These are phyloP conservation scores for Cyrtodaria siliqua DNA, from an alignment of 2,888 invertebrate species.

Conservation along the genomic window DNA sequence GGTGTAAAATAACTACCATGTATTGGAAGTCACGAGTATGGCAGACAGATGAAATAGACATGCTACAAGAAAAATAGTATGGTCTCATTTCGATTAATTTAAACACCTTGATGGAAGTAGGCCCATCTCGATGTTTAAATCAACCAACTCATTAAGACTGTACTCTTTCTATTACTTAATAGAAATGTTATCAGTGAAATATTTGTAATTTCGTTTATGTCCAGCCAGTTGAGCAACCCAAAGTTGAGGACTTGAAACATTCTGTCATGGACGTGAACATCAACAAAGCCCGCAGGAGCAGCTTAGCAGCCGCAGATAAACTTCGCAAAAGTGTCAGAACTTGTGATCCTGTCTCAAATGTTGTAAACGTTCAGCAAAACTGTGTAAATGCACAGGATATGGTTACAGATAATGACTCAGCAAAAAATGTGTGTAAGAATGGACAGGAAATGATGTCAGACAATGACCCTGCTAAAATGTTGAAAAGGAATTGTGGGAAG, in stretches of 20 bases:
- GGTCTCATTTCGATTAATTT: too few species aligned
- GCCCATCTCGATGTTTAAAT: too few species aligned
- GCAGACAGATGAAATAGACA: too few species aligned
- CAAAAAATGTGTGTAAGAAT: not conserved
- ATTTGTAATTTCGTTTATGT: too few species aligned
- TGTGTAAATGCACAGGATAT: slow-evolving; percentile 11
- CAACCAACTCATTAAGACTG: too few species aligned
- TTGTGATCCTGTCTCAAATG: slow-evolving; percentile 24
- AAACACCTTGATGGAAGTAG: too few species aligned
- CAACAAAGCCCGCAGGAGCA: slow-evolving; percentile 63
- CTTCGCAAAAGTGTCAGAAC: slow-evolving; percentile 29
- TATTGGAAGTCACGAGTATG: too few species aligned
- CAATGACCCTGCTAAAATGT: slow-evolving; percentile 18
- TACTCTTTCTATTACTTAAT: too few species aligned
- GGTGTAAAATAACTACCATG: too few species aligned
- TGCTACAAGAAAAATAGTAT: too few species aligned
- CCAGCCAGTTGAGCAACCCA: slow-evolving; percentile 72
- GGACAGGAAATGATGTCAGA: not conserved
- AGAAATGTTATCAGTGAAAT: too few species aligned
- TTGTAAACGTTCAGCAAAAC: slow-evolving; percentile 49
- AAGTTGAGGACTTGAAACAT: slow-evolving; percentile 77
- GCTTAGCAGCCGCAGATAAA: slow-evolving; percentile 47
- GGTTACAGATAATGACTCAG: slow-evolving; percentile 14
- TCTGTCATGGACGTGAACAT: slow-evolving; percentile 67
- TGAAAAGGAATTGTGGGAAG: slow-evolving; percentile 12